Evolutionary conservation across 2,797 vertebrate species (phyloP), one percentile per base, ranked within the genome.

Genomic region (Threskiornis aethiopicus): DNA sequence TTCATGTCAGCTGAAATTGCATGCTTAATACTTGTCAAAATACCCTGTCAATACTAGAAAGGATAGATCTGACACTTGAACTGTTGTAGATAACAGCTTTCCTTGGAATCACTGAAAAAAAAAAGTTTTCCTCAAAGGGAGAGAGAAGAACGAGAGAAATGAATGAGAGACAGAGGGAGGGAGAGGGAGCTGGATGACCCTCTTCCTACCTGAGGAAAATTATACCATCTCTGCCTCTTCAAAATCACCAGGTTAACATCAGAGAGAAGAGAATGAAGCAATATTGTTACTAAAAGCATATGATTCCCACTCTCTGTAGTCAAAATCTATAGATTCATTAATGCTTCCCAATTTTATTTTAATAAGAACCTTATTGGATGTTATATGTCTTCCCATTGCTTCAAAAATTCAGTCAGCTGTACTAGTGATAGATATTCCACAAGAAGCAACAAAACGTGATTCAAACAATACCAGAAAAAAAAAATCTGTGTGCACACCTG

Each of bases 401-500:
- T 71, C 10, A 80, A 51, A 87, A 70, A 42, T 33, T 57, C 28
- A 25, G 10, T 65, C 52, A 70, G 21, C 26, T 57, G 19, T 51
- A 39, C 24, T 78, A 52, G 31, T 46, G n/a, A 62, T 31, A 46
- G 44, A 51, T 58, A 58, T 26, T 64, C n/a, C 51, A 33, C 25
- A 46, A 51, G 42, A 91, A 66, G 13, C 22, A 62, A 62, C 11
- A 72, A 55, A 91, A 76, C 28, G 16, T 46, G 14, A 35, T 77
- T 72, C 22, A 66, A 85, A 28, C 29, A 72, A 35, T 42, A 66
- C 26, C 39, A 64, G 55, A 37, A 55, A 41, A 70, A 21, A 15
- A 1, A 1, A 14, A 17, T 58, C 16, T 44, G 28, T 51, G 35
- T 7, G 25, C 33, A 13, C 2, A 1, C 11, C 5, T 2, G 7